Conservation (phyloP, 2,113 vertebrate genomes). For the Nycticebus coucang region DNA sequence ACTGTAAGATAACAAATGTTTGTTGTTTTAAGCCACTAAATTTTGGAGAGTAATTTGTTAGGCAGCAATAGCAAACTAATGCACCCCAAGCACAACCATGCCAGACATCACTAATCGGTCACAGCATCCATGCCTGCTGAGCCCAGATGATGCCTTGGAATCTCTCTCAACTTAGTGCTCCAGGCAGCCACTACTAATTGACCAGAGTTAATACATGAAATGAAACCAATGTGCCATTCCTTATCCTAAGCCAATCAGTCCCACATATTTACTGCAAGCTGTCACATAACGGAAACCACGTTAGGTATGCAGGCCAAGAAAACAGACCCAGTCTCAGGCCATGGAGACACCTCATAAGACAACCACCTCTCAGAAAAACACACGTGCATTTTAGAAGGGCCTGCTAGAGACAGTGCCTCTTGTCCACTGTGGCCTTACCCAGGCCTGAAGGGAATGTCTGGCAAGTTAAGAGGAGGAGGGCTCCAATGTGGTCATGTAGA, state of each 20-base stretch:
- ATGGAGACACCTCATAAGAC: not conserved
- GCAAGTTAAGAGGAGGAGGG: not conserved
- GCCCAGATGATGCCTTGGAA: not conserved
- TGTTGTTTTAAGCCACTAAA: not conserved
- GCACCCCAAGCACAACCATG: not conserved
- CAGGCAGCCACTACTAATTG: not conserved
- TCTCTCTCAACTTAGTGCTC: not conserved
- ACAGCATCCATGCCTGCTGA: not conserved
- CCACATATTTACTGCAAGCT: not conserved
- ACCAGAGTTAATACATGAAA: not conserved
- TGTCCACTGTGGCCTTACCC: not conserved
- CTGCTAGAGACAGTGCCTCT: not conserved
- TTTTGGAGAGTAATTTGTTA: not conserved
- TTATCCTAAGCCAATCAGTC: not conserved
- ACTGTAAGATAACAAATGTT: not conserved
- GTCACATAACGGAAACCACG: not conserved
- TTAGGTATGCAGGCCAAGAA: not conserved
- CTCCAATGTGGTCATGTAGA: not conserved
- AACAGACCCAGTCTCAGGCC: not conserved
- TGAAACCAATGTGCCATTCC: not conserved
- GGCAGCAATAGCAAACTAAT: not conserved
- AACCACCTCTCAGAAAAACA: not conserved
- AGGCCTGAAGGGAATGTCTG: not conserved
- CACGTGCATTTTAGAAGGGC: not conserved
- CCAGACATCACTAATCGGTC: constrained; percentile 42